Conservation (phyloP, 2,113 vertebrate genomes). For the Erythrocercus mccallii region DNA sequence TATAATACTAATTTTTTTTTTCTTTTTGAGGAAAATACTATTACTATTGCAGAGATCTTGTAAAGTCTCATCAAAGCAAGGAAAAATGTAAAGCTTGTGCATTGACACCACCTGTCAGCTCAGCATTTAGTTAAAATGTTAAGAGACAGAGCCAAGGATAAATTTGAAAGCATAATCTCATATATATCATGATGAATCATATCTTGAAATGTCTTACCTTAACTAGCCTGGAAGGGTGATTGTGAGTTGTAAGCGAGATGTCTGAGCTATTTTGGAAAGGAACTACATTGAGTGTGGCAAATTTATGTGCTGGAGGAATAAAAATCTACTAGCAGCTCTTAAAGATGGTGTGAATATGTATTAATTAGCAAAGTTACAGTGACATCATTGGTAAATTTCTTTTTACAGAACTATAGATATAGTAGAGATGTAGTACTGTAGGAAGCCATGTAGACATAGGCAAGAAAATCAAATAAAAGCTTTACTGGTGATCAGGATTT, state of each 20-base stretch:
- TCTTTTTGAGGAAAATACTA: background rate
- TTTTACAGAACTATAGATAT: background rate
- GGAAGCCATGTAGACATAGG: background rate
- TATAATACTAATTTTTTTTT: background rate
- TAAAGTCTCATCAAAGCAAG: background rate
- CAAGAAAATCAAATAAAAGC: background rate
- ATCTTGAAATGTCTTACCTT: conserved; percentile 37
- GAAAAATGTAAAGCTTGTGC: background rate
- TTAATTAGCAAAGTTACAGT: background rate
- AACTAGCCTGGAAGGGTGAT: conserved; percentile 34
- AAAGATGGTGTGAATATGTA: background rate
- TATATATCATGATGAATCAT: conserved; percentile 54
- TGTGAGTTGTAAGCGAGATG: background rate
- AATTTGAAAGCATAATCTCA: conserved; percentile 60
- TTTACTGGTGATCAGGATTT: background rate
- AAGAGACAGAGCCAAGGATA: conserved; percentile 45
- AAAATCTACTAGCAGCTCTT: conserved; percentile 43
- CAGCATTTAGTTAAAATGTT: conserved; percentile 60
- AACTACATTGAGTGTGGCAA: background rate
- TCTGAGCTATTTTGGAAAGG: conserved; percentile 23
- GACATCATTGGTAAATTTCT: background rate
- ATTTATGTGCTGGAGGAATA: conserved; percentile 26
- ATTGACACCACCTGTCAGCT: conserved; percentile 58
- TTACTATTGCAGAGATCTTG: background rate
- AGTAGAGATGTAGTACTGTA: background rate